phyloP scores from a whole-genome alignment of 1,140 invertebrate genomes.

The Homarus americanus region DNA sequence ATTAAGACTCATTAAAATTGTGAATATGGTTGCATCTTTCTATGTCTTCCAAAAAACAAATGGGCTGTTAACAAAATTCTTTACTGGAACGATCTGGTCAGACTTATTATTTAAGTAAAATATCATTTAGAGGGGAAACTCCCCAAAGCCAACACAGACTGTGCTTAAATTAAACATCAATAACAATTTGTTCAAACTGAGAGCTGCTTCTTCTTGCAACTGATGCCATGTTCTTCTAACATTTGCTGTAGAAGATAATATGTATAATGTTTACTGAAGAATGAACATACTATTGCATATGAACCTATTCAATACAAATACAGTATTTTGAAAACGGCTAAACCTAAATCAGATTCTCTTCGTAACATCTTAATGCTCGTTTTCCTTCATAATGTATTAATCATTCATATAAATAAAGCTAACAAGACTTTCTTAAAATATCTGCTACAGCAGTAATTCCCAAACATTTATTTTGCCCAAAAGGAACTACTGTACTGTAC shows the following conservation, averaged over 20 bases:
- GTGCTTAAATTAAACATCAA: too few species aligned
- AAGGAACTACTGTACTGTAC: background rate
- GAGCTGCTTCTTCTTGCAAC: background rate
- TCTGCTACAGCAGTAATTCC: background rate
- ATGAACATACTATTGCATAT: conserved; percentile 25
- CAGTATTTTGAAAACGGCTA: conserved; percentile 2
- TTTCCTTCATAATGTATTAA: too few species aligned
- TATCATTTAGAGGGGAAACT: too few species aligned
- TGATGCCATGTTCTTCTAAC: background rate
- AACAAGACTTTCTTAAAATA: background rate
- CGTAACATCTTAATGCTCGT: background rate
- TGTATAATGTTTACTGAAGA: background rate
- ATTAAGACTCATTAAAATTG: background rate
- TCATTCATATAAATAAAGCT: background rate
- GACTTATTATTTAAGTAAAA: too few species aligned
- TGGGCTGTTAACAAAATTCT: too few species aligned
- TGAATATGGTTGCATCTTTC: too few species aligned
- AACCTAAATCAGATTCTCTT: conserved; percentile 9
- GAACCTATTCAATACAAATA: background rate
- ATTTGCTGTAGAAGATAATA: background rate
- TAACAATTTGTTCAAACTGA: background rate
- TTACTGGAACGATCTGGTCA: too few species aligned
- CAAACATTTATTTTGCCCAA: background rate
- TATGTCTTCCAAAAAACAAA: too few species aligned
- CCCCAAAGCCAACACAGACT: too few species aligned